Base-by-base conservation (phyloP, 2,797 vertebrate species). In the Heterohyrax brucei region DNA sequence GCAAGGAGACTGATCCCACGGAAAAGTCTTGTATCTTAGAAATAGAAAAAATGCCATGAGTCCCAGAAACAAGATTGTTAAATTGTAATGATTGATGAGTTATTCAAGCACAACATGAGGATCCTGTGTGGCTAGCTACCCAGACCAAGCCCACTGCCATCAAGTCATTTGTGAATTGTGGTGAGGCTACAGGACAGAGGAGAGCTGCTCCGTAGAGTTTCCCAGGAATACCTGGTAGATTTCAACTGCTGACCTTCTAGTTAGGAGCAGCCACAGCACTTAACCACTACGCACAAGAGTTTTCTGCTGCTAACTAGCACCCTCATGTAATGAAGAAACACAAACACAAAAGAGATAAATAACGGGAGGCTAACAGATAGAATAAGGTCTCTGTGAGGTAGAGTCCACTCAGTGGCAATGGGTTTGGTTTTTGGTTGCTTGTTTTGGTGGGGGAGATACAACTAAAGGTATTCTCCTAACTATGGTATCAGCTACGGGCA, bases 41-140 rank as follows among this genome's bases (percentile, higher is more conserved):
- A 91, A 77, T 72, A 19, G 91, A 59, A 53, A 78, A 44, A 83
- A 18, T 21, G 10, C 8, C 8, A 53, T 21, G 56, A 87, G 10
- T 39, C 83, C 56, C 62, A 79, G 13, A 93, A 75, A 62, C 56
- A 77, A 85, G 12, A 19, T 81, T 28, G n/a, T 91, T 95, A 33
- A 2, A n/a, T 73, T 66, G 64, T 92, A n/a, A 81, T 13, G 19
- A 62, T 18, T 66, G 22, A 85, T 21, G 56, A 87, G 59, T 82
- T 59, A 33, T 44, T 83, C 61, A 76, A 44, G n/a, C 10, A 70
- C 77, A 72, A n/a, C 46, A 44, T 66, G 50, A 92, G 6, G 24
- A 30, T 62, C 44, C 0, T 50, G 53, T 33, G 7, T 44, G 19
- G 44, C 19, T 81, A 26, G 24, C 4, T 70, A 53, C 39, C 39